Evolutionary conservation across 2,888 invertebrate genomes (phyloP).

Genomic region (Dynastes maya): DNA sequence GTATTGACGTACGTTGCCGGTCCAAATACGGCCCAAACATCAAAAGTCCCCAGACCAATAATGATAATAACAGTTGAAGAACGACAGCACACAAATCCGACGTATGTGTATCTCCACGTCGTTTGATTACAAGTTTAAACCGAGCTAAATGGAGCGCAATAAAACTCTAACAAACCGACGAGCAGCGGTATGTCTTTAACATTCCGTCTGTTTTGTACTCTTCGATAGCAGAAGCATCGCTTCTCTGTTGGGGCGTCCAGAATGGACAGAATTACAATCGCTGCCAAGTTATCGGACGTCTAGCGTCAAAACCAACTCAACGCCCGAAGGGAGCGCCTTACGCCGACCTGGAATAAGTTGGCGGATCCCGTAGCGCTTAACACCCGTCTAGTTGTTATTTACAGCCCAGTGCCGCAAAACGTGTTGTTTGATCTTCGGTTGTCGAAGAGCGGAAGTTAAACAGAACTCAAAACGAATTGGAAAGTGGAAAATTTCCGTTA

Average conservation of each 20-base stretch:
- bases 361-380: constrained; percentile 7
- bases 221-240: background rate
- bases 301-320: background rate
- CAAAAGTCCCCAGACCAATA: background rate
- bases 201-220: background rate
- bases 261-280: background rate
- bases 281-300: background rate
- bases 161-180: constrained; percentile 1
- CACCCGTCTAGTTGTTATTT: background rate
- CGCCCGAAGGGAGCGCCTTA: background rate
- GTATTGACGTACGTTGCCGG: background rate
- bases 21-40: background rate
- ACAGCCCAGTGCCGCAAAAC: background rate
- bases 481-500: background rate
- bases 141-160: constrained; percentile 4
- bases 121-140: constrained; percentile 20
- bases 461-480: background rate
- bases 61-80: background rate
- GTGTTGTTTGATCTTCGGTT: background rate
- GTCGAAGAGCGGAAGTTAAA: background rate
- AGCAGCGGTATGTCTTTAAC: background rate
- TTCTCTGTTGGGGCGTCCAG: background rate
- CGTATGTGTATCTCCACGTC: background rate
- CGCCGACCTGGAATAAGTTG: background rate
- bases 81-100: background rate